Evolutionary conservation across 2,113 vertebrate genomes (phyloP), one percentile per base, ranked within the genome.

Genomic region (Silurus meridionalis): DNA sequence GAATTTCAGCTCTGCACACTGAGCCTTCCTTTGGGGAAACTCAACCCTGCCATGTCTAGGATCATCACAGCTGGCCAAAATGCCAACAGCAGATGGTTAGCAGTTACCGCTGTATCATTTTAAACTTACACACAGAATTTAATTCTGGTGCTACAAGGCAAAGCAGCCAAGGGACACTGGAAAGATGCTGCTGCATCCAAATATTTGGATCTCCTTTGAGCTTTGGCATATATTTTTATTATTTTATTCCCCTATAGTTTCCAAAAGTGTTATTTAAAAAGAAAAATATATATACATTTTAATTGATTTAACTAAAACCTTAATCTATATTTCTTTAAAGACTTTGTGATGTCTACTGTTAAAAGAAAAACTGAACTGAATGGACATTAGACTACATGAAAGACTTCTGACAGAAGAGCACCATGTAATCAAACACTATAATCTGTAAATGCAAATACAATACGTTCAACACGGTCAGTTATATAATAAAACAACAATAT

Each of bases 81-180:
- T 72, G 66, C 89, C 86, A 89, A 80, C 77, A 93, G 82, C 92
- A 94, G 93, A 93, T 93, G 92, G 87, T 83, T 83, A 83, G 87
- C 91, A 88, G 72, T 92, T 88, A 92, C 87, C 80, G 80, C 89
- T 8, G 25, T 89, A 90, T 91, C 86, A 89, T 90, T 88, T 88
- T 80, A 85, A 91, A 93, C 55, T 52, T 88, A 63, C 66, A 88
- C 87, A 80, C 82, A 10, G 86, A 82, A 64, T 88, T 85, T 80
- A 58, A 60, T 89, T 87, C 81, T 4, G 66, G 19, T 13, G 6
- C 48, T 53, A 15, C 80, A 64, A 69, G 61, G 50, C 4, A 28
- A 37, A 74, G 46, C 9, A n/a, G 67, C 60, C 15, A 37, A 84
- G 23, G 46, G 13, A 79, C 75, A n/a, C 89, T 77, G 11, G 0